These are phyloP conservation scores for Squalus acanthias DNA, from an alignment of 2,797 vertebrate genomes.

Conservation along the genomic window DNA sequence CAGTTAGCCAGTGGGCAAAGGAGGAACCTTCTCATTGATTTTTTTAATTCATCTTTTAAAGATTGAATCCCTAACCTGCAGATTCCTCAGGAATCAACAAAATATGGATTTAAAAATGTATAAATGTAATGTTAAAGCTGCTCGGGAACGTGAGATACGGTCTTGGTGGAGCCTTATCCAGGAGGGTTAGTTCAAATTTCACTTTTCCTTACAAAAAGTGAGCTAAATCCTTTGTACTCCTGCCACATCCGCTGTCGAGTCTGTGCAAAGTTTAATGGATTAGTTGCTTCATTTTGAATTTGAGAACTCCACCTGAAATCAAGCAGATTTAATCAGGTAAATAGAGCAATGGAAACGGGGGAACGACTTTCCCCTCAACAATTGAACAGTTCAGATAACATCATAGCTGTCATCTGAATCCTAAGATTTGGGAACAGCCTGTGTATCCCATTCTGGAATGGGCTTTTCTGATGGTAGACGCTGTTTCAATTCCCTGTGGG, in stretches of 20 bases:
- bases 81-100: neutral
- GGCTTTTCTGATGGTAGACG: neutral
- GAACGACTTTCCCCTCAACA: neutral
- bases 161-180: neutral
- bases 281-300: neutral
- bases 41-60: neutral
- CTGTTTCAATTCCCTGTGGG: neutral
- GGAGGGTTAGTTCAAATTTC: neutral
- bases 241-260: neutral
- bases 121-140: neutral
- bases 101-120: neutral
- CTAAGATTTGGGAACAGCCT: neutral
- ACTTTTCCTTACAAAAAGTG: neutral
- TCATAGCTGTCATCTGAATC: neutral
- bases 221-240: neutral
- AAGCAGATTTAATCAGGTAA: neutral
- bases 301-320: neutral
- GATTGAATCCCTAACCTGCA: neutral
- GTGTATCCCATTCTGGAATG: neutral
- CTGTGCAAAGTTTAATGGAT: neutral
- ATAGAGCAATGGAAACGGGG: neutral
- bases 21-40: neutral
- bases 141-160: neutral
- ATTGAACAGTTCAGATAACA: neutral
- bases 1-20: neutral